Evolutionary conservation across 2,888 invertebrate genomes (phyloP).

Genomic region (Ptychoptera contaminata): DNA sequence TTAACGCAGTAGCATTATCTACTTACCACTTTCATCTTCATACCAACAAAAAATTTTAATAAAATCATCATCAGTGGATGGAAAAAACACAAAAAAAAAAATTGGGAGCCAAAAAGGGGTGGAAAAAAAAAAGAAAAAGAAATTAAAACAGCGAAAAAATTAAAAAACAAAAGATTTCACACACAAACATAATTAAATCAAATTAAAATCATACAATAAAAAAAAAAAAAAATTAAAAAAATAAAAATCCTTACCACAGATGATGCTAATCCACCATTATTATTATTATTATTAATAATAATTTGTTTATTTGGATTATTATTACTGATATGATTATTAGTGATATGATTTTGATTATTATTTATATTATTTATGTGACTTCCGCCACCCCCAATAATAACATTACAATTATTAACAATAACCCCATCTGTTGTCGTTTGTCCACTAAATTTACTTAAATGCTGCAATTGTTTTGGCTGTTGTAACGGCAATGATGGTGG

Average conservation of each 20-base stretch:
- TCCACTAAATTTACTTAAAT: neutral
- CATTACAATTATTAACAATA: neutral
- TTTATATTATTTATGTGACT: too few relatives aligned
- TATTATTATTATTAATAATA: too few relatives aligned
- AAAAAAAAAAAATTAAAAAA: conserved; percentile 3
- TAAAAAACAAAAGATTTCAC: neutral
- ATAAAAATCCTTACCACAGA: conserved; percentile 10
- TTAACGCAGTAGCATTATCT: too few relatives aligned
- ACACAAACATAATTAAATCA: conserved; percentile 1
- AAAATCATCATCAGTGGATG: too few relatives aligned
- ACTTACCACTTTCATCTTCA: too few relatives aligned
- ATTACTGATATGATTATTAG: too few relatives aligned
- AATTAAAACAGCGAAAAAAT: neutral
- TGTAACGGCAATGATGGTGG: neutral
- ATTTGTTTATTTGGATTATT: too few relatives aligned
- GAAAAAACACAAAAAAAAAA: too few relatives aligned
- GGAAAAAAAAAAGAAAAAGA: neutral
- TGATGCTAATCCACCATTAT: conserved; percentile 6
- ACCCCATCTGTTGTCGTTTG: conserved; percentile 1
- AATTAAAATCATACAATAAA: neutral
- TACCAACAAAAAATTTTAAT: too few relatives aligned
- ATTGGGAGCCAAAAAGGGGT: neutral
- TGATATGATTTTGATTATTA: too few relatives aligned
- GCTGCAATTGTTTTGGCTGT: too few relatives aligned
- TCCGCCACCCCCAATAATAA: neutral